Percentiles rank a stretch among this genome's conserved stretches.
These are phyloP conservation scores for Luscinia megarhynchos DNA, from an alignment of 2,797 vertebrate species.

Conservation along the genomic window DNA sequence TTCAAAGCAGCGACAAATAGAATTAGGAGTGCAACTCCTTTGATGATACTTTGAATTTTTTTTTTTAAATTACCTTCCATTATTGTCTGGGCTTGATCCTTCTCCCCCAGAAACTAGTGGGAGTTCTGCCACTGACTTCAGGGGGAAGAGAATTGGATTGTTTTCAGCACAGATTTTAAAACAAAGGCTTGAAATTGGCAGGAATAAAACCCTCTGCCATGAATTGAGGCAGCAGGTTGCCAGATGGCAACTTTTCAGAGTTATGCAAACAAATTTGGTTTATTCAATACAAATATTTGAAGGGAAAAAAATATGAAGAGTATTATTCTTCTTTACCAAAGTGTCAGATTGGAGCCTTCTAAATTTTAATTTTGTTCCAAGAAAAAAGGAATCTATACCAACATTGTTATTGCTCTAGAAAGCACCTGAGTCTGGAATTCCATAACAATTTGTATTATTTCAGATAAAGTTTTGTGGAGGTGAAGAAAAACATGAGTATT, in stretches of 20 bases:
- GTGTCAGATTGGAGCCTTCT: background rate
- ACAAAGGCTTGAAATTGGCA: slow-evolving; percentile 63
- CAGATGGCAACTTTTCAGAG: slow-evolving; percentile 63
- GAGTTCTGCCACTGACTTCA: slow-evolving; percentile 57
- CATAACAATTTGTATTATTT: background rate
- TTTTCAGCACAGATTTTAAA: slow-evolving; percentile 66
- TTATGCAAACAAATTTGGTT: slow-evolving; percentile 58
- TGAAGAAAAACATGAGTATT: background rate
- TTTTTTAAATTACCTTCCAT: slow-evolving; percentile 36
- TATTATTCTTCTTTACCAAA: slow-evolving; percentile 1
- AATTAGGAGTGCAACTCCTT: slow-evolving; percentile 47
- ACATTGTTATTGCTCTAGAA: background rate
- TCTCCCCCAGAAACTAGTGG: slow-evolving; percentile 39
- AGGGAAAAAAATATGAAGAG: background rate
- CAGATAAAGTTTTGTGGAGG: background rate
- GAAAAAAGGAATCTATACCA: background rate
- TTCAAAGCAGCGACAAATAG: slow-evolving; percentile 54
- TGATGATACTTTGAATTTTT: slow-evolving; percentile 44
- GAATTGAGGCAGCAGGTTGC: slow-evolving; percentile 37
- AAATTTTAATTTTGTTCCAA: background rate
- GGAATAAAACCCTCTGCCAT: slow-evolving; percentile 29
- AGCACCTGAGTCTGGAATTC: background rate
- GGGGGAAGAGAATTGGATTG: slow-evolving; percentile 38
- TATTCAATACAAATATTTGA: slow-evolving; percentile 56
- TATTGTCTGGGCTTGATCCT: slow-evolving; percentile 51